Evolutionary conservation across 2,888 invertebrate species (phyloP).

Genomic region (Sminthurides aquaticus): DNA sequence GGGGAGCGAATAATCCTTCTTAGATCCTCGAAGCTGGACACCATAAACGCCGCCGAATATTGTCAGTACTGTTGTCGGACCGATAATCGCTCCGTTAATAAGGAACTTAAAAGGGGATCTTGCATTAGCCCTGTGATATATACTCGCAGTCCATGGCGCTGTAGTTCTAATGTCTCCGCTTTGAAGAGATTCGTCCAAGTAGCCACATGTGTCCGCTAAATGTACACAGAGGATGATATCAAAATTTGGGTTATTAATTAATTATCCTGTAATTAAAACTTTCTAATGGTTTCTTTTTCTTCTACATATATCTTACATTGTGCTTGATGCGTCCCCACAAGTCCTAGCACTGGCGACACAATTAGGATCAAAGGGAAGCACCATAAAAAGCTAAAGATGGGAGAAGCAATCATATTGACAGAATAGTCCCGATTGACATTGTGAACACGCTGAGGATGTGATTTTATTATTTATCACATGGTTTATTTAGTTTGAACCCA

Average conservation of each 20-base stretch:
- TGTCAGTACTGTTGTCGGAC: slow-evolving; percentile 11
- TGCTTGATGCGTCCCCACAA: neutral
- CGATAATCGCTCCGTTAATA: slow-evolving; percentile 14
- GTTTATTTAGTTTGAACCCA: no score
- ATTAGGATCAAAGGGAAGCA: neutral
- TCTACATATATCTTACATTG: neutral
- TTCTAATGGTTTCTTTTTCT: neutral
- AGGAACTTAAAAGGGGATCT: slow-evolving; percentile 1
- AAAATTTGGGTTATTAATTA: neutral
- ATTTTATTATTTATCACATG: no score
- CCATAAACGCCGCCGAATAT: slow-evolving; percentile 16
- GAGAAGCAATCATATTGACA: no score
- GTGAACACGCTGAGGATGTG: no score
- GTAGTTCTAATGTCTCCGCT: slow-evolving; percentile 5
- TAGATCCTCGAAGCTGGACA: slow-evolving; percentile 5
- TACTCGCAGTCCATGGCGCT: slow-evolving; percentile 14
- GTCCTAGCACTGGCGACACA: neutral
- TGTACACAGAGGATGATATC: neutral
- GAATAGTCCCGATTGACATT: no score
- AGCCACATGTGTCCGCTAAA: neutral
- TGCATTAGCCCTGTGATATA: neutral
- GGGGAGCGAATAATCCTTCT: slow-evolving; percentile 5
- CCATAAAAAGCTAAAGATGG: no score
- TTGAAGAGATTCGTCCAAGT: neutral
- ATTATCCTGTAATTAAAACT: no score